phyloP scores from a whole-genome alignment of 2,888 invertebrate genomes.

The Pemphredon lugubris region DNA sequence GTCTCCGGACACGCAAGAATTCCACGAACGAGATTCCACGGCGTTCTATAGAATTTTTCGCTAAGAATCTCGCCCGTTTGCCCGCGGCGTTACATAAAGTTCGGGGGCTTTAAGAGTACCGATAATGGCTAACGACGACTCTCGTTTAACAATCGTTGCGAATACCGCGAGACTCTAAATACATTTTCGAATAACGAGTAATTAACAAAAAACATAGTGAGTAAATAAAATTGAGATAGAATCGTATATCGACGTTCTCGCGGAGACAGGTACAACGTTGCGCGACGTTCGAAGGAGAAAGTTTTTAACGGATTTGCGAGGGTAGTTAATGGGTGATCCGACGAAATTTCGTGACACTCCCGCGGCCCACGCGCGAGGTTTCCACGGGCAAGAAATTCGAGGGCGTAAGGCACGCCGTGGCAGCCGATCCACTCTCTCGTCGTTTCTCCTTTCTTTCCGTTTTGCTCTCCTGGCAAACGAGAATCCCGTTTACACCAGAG shows the following conservation, averaged over 20 bases:
- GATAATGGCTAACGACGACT: conserved; percentile 14
- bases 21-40: conserved; percentile 48
- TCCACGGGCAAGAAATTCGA: not conserved
- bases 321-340: not conserved
- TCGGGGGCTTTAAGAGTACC: not conserved
- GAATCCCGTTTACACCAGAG: conserved; percentile 71
- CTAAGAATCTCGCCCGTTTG: conserved; percentile 17
- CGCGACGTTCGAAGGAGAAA: too few species aligned
- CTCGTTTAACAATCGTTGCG: conserved; percentile 31
- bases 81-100: conserved; percentile 6
- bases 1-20: conserved; percentile 26
- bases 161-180: conserved; percentile 15
- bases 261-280: too few species aligned
- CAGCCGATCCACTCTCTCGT: not conserved
- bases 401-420: not conserved
- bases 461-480: conserved; percentile 60
- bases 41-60: conserved; percentile 22
- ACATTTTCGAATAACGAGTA: not conserved
- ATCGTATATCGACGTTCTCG: too few species aligned
- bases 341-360: not conserved
- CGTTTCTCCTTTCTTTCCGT: not conserved
- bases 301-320: too few species aligned
- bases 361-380: not conserved
- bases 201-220: conserved; percentile 5
- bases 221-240: too few species aligned